phyloP scores from a whole-genome alignment of 2,888 invertebrate genomes.

The Cybosia mesomella region DNA sequence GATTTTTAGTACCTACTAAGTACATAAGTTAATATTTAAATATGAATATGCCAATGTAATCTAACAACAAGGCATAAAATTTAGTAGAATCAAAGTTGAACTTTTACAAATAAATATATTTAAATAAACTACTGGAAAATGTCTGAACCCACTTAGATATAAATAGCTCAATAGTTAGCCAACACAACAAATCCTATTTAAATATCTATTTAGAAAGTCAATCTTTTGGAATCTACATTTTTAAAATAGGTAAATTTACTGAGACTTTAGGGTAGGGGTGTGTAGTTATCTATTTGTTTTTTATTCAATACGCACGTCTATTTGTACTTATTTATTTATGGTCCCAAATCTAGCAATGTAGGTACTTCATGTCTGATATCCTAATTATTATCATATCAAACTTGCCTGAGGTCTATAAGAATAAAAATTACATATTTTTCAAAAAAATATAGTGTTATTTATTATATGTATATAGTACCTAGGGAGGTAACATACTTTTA shows the following conservation, averaged over 20 bases:
- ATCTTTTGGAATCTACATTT: slow-evolving; percentile 20
- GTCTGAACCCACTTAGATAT: neutral
- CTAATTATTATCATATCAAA: slow-evolving; percentile 41
- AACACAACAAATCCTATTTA: slow-evolving; percentile 17
- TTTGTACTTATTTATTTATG: slow-evolving; percentile 23
- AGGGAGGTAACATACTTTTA: neutral
- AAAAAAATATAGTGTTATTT: slow-evolving; percentile 3
- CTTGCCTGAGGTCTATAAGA: slow-evolving; percentile 44
- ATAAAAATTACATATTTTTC: slow-evolving; percentile 16
- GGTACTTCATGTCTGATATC: slow-evolving; percentile 21
- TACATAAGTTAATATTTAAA: neutral
- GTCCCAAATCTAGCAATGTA: slow-evolving; percentile 8
- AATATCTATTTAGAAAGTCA: slow-evolving; percentile 14
- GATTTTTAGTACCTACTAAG: neutral
- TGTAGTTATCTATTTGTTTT: slow-evolving; percentile 6
- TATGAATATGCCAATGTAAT: neutral
- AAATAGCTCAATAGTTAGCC: neutral
- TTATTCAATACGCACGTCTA: slow-evolving; percentile 3
- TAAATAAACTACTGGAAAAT: neutral
- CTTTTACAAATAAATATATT: neutral
- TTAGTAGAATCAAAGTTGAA: neutral
- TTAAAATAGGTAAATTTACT: slow-evolving; percentile 3
- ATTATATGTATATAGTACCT: slow-evolving; percentile 5
- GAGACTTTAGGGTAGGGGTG: neutral
- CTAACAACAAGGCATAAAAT: neutral